These are phyloP conservation scores for Pituophis catenifer DNA, from an alignment of 2,113 vertebrate species.

Conservation along the genomic window DNA sequence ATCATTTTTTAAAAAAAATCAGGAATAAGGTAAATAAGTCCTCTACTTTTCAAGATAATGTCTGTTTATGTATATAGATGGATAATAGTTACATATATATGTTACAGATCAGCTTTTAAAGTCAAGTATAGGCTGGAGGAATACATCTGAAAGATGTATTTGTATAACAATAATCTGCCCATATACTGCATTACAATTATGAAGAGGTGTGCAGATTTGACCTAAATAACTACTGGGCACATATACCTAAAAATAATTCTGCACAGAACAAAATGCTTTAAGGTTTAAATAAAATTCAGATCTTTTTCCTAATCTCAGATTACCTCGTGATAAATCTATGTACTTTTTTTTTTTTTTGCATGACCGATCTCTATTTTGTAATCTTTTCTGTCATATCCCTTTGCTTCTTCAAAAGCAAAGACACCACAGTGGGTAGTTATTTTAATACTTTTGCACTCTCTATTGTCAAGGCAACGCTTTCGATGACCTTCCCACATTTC, in stretches of 20 bases:
- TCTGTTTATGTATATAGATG: background rate
- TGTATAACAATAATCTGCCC: background rate
- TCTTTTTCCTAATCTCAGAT: slow-evolving; percentile 62
- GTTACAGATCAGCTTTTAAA: background rate
- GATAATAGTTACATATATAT: background rate
- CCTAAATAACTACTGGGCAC: slow-evolving; percentile 50
- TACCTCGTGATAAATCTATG: slow-evolving; percentile 52
- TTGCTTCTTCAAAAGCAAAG: background rate
- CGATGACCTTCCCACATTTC: slow-evolving; percentile 4
- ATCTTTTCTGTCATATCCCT: background rate
- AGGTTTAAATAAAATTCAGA: slow-evolving; percentile 72
- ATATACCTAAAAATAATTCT: slow-evolving; percentile 74
- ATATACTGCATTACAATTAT: background rate
- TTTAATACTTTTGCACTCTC: background rate
- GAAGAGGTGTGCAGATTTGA: background rate
- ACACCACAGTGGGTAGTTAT: background rate
- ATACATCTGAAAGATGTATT: background rate
- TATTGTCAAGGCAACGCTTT: slow-evolving; percentile 9
- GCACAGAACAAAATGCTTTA: slow-evolving; percentile 70
- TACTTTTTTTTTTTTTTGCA: background rate
- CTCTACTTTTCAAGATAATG: background rate
- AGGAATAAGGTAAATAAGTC: background rate
- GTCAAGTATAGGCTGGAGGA: background rate
- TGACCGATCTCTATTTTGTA: background rate
- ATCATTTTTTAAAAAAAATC: background rate